phyloP scores from a whole-genome alignment of 2,113 vertebrate species.

The Lutjanus erythropterus region DNA sequence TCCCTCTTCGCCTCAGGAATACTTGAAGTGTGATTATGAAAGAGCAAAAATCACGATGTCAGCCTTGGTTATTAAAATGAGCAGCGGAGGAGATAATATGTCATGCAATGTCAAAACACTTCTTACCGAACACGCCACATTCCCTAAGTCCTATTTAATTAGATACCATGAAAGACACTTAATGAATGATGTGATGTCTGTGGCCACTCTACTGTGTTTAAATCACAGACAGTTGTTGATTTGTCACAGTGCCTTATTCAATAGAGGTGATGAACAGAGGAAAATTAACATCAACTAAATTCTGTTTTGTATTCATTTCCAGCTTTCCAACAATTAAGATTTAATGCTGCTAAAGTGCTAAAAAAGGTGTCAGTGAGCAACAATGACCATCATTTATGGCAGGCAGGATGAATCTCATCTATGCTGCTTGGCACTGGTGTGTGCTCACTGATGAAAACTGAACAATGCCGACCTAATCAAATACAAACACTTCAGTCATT shows the following conservation, averaged over 20 bases:
- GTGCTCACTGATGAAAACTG: constrained; percentile 8
- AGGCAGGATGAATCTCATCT: constrained; percentile 38
- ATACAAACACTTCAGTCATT: constrained; percentile 41
- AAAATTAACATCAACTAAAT: constrained; percentile 23
- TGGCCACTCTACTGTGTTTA: background rate
- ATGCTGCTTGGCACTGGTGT: constrained; percentile 27
- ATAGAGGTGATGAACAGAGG: background rate
- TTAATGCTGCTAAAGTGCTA: constrained; percentile 7
- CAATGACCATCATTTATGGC: constrained; percentile 23
- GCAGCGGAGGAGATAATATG: constrained; percentile 14
- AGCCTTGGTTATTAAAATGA: constrained; percentile 47
- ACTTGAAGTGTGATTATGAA: constrained; percentile 26
- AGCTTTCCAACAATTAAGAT: constrained; percentile 29
- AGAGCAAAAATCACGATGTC: constrained; percentile 38
- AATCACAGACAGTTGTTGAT: constrained; percentile 7
- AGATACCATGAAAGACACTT: background rate
- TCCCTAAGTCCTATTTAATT: constrained; percentile 29
- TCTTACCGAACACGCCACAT: constrained; percentile 29
- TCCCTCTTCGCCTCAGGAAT: constrained; percentile 38
- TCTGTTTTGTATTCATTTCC: constrained; percentile 13
- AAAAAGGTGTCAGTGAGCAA: constrained; percentile 19
- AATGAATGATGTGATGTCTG: constrained; percentile 4
- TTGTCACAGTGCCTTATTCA: background rate
- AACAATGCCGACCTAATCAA: constrained; percentile 37
- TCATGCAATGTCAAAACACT: constrained; percentile 52